Evolutionary conservation across 2,888 invertebrate genomes (phyloP).

Genomic region (Diarsia mendica): DNA sequence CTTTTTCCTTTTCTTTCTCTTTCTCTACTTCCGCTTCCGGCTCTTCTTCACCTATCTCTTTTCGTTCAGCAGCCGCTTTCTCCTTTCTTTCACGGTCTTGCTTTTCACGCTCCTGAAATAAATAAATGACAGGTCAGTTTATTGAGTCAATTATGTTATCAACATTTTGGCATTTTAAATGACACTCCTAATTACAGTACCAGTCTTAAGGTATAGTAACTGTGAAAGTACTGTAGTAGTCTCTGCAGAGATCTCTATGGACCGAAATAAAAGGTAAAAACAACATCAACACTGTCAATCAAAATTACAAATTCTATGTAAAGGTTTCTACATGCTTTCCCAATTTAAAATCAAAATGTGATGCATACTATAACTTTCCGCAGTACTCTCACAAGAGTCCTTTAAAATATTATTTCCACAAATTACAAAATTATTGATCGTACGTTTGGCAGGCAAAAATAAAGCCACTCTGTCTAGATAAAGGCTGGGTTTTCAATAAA

Average conservation of each 20-base stretch:
- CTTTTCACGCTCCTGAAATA: constrained; percentile 76
- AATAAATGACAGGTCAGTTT: background rate
- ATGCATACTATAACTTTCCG: background rate
- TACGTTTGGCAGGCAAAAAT: no score
- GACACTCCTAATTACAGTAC: background rate
- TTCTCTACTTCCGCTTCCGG: constrained; percentile 61
- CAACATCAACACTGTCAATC: background rate
- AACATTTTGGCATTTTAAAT: background rate
- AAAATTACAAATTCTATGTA: no score
- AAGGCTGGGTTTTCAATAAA: no score
- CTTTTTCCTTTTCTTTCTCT: constrained; percentile 18
- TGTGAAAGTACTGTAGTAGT: background rate
- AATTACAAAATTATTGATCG: no score
- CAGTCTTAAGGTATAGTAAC: background rate
- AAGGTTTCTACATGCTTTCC: background rate
- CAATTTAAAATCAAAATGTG: background rate
- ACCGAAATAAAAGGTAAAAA: background rate
- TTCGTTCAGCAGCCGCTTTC: constrained; percentile 69
- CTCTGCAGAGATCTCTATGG: background rate
- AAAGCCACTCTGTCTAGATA: no score
- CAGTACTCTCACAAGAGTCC: background rate
- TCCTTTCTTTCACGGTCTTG: constrained; percentile 76
- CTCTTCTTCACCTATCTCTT: constrained; percentile 67
- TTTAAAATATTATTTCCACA: no score
- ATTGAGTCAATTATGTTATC: background rate